These are phyloP conservation scores for Oligia latruncula DNA, from an alignment of 2,888 invertebrate species.

Conservation along the genomic window DNA sequence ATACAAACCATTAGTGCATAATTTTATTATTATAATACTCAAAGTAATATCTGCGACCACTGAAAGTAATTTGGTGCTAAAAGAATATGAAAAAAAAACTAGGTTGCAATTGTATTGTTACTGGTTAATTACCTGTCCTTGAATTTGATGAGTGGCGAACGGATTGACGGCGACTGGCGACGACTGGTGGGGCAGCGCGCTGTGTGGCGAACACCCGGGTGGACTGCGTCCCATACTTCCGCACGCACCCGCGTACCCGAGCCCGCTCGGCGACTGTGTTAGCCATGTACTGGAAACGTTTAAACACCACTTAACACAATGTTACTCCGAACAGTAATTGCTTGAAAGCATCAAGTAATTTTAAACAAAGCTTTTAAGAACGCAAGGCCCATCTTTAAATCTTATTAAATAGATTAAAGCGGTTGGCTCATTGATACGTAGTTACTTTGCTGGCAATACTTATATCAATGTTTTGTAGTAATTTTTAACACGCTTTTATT, in stretches of 20 bases:
- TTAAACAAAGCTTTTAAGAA: constrained; percentile 43
- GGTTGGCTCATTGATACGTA: background rate
- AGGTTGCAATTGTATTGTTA: background rate
- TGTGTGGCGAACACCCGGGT: constrained; percentile 83
- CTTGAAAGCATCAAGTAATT: constrained; percentile 39
- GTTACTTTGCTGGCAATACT: background rate
- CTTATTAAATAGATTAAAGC: constrained; percentile 17
- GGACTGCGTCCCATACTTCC: constrained; percentile 83
- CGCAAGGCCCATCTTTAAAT: constrained; percentile 6
- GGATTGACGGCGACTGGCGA: constrained; percentile 84
- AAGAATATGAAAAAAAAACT: background rate
- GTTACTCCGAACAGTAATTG: constrained; percentile 29
- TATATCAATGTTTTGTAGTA: background rate
- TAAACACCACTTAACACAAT: constrained; percentile 48
- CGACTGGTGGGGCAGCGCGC: constrained; percentile 82
- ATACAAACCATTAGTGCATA: background rate
- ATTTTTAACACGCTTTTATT: constrained; percentile 1
- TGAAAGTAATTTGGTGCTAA: background rate
- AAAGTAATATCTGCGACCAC: background rate
- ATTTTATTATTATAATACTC: background rate
- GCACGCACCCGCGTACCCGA: constrained; percentile 81
- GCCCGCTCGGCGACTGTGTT: constrained; percentile 79
- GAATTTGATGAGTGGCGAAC: constrained; percentile 83
- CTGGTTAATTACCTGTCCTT: constrained; percentile 80
- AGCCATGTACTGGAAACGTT: constrained; percentile 82